phyloP scores from a whole-genome alignment of 2,888 invertebrate genomes.

The Sarcophaga variegata region DNA sequence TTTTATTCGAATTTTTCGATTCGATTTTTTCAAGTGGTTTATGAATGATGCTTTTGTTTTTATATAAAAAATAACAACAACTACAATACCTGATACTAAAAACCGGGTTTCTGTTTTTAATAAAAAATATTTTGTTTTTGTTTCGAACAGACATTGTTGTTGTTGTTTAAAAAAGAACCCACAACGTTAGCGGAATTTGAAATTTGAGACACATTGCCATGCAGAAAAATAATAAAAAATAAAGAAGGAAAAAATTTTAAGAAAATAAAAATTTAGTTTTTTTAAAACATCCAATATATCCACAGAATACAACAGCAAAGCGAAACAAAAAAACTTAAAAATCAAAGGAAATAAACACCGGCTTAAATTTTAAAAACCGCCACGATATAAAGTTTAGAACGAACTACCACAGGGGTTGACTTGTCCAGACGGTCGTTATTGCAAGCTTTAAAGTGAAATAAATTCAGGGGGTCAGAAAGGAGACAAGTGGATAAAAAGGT shows the following conservation, averaged over 20 bases:
- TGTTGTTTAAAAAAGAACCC: conserved; percentile 34
- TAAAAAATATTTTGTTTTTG: not conserved
- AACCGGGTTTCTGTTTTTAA: conserved; percentile 42
- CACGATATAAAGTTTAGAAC: no score
- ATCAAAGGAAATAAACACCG: not conserved
- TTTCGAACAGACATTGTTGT: conserved; percentile 36
- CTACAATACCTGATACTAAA: conserved; percentile 16
- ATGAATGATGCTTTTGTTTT: conserved; percentile 44
- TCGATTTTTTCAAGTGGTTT: conserved; percentile 12
- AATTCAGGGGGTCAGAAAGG: no score
- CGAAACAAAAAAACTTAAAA: no score
- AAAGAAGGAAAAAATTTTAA: not conserved
- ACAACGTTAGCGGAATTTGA: conserved; percentile 61
- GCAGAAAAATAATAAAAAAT: not conserved
- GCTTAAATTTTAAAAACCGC: not conserved
- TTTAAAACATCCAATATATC: no score
- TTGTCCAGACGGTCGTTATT: no score
- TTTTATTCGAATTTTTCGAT: not conserved
- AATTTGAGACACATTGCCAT: conserved; percentile 42
- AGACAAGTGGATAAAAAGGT: no score
- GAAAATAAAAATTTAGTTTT: not conserved
- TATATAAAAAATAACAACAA: conserved; percentile 39
- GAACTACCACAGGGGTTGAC: no score
- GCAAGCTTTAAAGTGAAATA: no score
- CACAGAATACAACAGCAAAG: no score